Evolutionary conservation across 2,113 vertebrate species (phyloP), one percentile per base, ranked within the genome.

Genomic region (Lanius ludovicianus): DNA sequence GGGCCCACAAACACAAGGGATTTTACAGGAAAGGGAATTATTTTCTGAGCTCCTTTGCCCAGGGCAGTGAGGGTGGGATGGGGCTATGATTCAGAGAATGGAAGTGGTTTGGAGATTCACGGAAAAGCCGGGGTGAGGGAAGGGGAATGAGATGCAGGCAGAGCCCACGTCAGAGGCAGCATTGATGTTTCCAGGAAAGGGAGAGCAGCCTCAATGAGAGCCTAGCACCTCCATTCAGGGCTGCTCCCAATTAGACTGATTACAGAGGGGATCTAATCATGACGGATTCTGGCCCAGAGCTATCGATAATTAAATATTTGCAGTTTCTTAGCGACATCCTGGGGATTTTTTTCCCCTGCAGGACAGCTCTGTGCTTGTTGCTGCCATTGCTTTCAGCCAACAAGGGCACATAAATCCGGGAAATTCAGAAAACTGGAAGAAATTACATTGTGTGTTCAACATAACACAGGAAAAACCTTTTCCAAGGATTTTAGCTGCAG

Each of bases 11-110:
- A 81, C 90, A 10, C 60, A 50, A 71, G 56, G n/a, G 60, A 52
- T 84, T 71, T 70, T 67, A 63, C 64, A 74, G 76, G 35, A 47
- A 95, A 95, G 79, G 63, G 82, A 84, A 94, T 92, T 91, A 78
- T 87, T 94, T 50, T 24, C 82, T 55, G 50, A 90, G 89, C 63
- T 92, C 23, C 59, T 70, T 76, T 9, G 52, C 91, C 90, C 19
- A 31, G 55, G 90, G 92, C 90, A 37, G 79, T 10, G 42, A 67
- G 44, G 60, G 52, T 21, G 17, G 64, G 73, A 55, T 25, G 83
- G 39, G 60, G 50, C 68, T 82, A 84, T 64, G 84, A 82, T 95
- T 94, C 94, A 91, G 56, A 59, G 69, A 77, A 60, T 0, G 10
- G 28, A 56, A 5, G 1, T 47, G 73, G 47, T 64, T 88, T 35